phyloP scores from a whole-genome alignment of 2,113 vertebrate genomes.

The Scartelaos histophorus region DNA sequence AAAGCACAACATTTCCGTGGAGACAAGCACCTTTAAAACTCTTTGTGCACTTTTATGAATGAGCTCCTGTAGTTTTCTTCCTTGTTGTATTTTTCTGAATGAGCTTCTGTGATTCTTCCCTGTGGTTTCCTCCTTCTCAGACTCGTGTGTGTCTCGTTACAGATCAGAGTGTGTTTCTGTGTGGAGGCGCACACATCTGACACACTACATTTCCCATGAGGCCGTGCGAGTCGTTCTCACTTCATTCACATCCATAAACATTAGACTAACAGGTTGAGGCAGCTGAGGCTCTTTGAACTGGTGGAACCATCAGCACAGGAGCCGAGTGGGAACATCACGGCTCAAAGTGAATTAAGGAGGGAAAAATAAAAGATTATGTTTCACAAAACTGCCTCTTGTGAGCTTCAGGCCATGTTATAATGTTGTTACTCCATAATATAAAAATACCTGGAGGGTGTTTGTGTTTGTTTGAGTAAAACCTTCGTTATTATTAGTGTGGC shows the following conservation, averaged over 20 bases:
- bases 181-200: neutral
- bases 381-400: too few relatives aligned
- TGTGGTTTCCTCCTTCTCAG: neutral
- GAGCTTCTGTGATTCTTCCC: neutral
- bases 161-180: neutral
- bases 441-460: too few relatives aligned
- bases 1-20: too few relatives aligned
- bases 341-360: neutral
- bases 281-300: neutral
- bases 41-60: neutral
- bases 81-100: constrained; percentile 2
- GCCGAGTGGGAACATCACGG: neutral
- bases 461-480: too few relatives aligned
- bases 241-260: constrained; percentile 1
- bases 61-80: neutral
- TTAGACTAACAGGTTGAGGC: constrained; percentile 3
- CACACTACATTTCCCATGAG: constrained; percentile 7
- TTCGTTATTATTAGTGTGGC: too few relatives aligned
- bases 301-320: neutral
- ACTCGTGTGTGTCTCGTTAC: neutral
- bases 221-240: neutral
- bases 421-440: too few relatives aligned
- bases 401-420: too few relatives aligned
- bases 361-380: neutral
- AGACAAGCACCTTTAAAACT: too few relatives aligned